Evolutionary conservation across 2,113 vertebrate species (phyloP).

Genomic region (Piliocolobus tephrosceles): DNA sequence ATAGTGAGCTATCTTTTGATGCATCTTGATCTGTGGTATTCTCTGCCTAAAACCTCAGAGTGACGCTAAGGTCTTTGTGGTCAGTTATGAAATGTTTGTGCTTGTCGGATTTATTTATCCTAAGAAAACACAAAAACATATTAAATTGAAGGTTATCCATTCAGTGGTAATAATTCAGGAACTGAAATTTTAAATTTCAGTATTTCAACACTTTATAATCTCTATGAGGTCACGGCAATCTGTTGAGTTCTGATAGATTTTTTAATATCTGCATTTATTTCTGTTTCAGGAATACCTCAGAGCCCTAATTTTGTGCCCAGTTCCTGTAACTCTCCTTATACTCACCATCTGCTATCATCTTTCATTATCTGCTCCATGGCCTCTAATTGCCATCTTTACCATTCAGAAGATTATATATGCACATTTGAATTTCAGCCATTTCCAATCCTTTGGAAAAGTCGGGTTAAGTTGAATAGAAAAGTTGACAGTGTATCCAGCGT

Average conservation of each 20-base stretch:
- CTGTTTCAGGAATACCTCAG: neutral
- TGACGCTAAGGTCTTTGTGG: neutral
- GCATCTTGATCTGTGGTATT: neutral
- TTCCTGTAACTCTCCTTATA: neutral
- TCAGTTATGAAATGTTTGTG: neutral
- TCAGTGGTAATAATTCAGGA: neutral
- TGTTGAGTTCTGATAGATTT: neutral
- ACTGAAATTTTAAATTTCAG: neutral
- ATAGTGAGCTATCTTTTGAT: neutral
- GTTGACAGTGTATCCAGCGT: neutral
- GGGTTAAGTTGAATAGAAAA: neutral
- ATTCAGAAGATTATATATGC: too few relatives aligned
- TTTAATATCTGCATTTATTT: neutral
- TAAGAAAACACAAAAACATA: neutral
- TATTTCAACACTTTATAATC: constrained; percentile 43
- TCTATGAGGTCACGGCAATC: neutral
- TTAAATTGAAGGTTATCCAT: neutral
- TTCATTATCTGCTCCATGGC: neutral
- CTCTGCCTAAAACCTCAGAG: neutral
- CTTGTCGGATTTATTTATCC: constrained; percentile 21
- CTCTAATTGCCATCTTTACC: neutral
- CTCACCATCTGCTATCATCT: neutral
- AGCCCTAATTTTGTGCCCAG: neutral
- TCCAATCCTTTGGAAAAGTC: neutral
- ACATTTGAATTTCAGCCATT: neutral